Evolutionary conservation across 2,797 vertebrate genomes (phyloP).

Genomic region (Aplochiton taeniatus): DNA sequence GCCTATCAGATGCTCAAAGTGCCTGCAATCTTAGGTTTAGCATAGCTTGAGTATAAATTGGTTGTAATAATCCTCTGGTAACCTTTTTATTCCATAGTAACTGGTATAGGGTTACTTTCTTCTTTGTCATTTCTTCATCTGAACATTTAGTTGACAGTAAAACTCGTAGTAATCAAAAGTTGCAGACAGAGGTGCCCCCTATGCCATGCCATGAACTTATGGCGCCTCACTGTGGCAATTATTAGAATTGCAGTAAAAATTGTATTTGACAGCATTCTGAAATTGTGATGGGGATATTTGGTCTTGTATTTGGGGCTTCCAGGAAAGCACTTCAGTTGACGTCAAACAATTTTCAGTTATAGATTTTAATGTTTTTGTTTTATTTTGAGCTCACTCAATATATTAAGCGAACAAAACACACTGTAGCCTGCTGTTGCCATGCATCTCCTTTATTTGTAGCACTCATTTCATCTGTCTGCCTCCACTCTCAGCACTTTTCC

Average conservation of each 20-base stretch:
- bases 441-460: conserved; percentile 31
- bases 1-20: conserved; percentile 20
- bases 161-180: too few species aligned
- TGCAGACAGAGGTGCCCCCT: not conserved
- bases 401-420: conserved; percentile 6
- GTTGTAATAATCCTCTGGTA: not conserved
- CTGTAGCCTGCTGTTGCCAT: conserved; percentile 24
- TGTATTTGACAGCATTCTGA: conserved; percentile 1
- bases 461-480: conserved; percentile 60
- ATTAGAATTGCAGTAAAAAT: conserved; percentile 33
- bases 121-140: too few species aligned
- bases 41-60: conserved; percentile 28
- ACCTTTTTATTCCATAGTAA: not conserved
- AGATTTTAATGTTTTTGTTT: conserved; percentile 11
- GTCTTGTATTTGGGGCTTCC: conserved; percentile 22
- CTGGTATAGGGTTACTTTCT: conserved; percentile 32
- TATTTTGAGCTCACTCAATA: not conserved
- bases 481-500: conserved; percentile 65
- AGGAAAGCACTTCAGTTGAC: conserved; percentile 11
- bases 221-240: conserved; percentile 61
- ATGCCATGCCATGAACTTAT: conserved; percentile 41
- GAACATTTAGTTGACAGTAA: too few species aligned
- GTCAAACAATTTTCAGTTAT: conserved; percentile 29
- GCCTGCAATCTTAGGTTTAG: not conserved
- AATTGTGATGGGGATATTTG: not conserved